These are phyloP conservation scores for Julus scandinavius DNA, from an alignment of 2,888 invertebrate genomes.

Conservation along the genomic window DNA sequence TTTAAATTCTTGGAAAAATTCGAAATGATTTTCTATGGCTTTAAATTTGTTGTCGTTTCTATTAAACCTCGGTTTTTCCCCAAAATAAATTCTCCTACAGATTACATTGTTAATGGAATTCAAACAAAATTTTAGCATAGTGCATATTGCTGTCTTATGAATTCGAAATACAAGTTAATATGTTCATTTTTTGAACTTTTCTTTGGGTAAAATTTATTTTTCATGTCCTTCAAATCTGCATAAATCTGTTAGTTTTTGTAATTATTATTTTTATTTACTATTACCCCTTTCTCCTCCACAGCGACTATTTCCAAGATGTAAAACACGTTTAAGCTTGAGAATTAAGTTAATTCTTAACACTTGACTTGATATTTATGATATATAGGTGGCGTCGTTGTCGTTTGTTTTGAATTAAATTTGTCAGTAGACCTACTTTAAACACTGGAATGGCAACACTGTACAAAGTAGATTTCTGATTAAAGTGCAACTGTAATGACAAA, in stretches of 20 bases:
- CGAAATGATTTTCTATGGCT: background rate
- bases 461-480: background rate
- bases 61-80: background rate
- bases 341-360: background rate
- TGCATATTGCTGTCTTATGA: background rate
- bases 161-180: background rate
- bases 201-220: background rate
- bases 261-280: background rate
- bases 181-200: background rate
- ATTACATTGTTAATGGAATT: background rate
- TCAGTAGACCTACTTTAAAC: too few species aligned
- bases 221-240: background rate
- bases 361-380: background rate
- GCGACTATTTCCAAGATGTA: background rate
- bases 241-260: background rate
- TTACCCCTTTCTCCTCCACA: background rate
- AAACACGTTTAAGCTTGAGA: background rate
- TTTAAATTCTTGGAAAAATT: background rate
- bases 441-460: too few species aligned
- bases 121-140: background rate
- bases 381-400: background rate
- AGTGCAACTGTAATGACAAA: background rate
- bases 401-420: background rate
- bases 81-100: background rate
- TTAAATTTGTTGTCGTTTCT: slow-evolving; percentile 1